Percentiles rank a stretch among this genome's conserved stretches.
Evolutionary conservation across 2,888 invertebrate genomes (phyloP).

Genomic region (Phrixothrix hirtus): DNA sequence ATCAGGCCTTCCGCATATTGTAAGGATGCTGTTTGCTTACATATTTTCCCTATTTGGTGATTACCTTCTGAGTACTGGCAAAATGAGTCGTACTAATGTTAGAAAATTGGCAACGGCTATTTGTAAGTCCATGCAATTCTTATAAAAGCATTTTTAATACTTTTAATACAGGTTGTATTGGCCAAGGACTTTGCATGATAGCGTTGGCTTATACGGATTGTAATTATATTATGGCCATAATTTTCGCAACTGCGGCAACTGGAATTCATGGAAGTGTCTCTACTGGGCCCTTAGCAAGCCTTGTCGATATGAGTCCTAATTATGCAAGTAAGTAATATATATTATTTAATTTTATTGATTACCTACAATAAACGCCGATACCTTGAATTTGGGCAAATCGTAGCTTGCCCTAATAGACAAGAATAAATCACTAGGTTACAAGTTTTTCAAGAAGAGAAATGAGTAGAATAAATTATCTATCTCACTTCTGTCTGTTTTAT

Average conservation of each 20-base stretch:
- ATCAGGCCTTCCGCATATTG: constrained; percentile 66
- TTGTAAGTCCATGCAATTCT: constrained; percentile 53
- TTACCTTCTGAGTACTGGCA: constrained; percentile 61
- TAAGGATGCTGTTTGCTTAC: constrained; percentile 64
- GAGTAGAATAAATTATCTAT: too few species aligned
- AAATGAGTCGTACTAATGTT: constrained; percentile 64
- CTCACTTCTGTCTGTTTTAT: too few species aligned
- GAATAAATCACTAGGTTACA: too few species aligned
- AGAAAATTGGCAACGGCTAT: constrained; percentile 66
- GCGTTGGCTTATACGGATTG: constrained; percentile 67
- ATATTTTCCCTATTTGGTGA: constrained; percentile 63
- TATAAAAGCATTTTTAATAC: neutral
- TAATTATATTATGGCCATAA: constrained; percentile 62
- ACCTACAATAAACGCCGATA: too few species aligned
- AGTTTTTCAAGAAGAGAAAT: too few species aligned
- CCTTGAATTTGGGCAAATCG: too few species aligned
- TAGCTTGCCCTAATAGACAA: too few species aligned
- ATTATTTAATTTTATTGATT: constrained; percentile 1
- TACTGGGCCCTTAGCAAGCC: constrained; percentile 66
- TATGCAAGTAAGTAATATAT: constrained; percentile 56
- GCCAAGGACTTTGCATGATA: constrained; percentile 66
- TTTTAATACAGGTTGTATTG: constrained; percentile 57
- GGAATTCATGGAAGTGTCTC: constrained; percentile 69
- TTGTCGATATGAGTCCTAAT: constrained; percentile 71
- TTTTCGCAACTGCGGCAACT: constrained; percentile 65